Evolutionary conservation across 1,140 invertebrate genomes (phyloP), one percentile per base, ranked within the genome.

Genomic region (Rhizoglyphus robini): DNA sequence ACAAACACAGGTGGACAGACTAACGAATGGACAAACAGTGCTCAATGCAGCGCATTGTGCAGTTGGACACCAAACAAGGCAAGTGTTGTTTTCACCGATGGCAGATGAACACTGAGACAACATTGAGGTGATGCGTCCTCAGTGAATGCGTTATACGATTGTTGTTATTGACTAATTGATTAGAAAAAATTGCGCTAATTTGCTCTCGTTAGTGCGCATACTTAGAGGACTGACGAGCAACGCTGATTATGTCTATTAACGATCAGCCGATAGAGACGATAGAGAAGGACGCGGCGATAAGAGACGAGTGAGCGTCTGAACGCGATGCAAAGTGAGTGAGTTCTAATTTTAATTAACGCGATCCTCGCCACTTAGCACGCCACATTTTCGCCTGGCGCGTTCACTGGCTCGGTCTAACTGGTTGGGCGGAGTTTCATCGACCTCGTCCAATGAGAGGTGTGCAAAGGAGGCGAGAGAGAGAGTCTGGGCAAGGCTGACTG

Each of bases 311-410:
- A 15, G 8, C 5, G 8, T 20, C 51, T 54, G 51, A 11, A 5
- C 20, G 5, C 51, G 8, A 20, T 54, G 20, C 51, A 20, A 54
- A 8, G 51, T 20, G 20, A 54, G 51, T 54, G 23, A 8, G 51
- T 54, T 54, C 51, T 54, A 54, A 54, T 54, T 54, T 54, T 54
- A 54, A 54, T 54, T 54, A 54, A 54, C 51, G 51, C 51, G 51
- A 54, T 54, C 51, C 23, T 54, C 51, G 23, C 51, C 51, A 54
- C 51, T 54, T 54, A 54, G 51, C 51, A 54, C 51, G 51, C 51
- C 51, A 54, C 51, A 8, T 54, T 54, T 54, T 5, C 51, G 8
- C 8, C 20, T 54, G 8, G 20, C 23, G 51, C 8, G 8, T 54
- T 5, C 20, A 54, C 51, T 54, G 8, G 8, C 51, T 20, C 23